phyloP scores from a whole-genome alignment of 2,797 vertebrate genomes.

The Megalops cyprinoides region DNA sequence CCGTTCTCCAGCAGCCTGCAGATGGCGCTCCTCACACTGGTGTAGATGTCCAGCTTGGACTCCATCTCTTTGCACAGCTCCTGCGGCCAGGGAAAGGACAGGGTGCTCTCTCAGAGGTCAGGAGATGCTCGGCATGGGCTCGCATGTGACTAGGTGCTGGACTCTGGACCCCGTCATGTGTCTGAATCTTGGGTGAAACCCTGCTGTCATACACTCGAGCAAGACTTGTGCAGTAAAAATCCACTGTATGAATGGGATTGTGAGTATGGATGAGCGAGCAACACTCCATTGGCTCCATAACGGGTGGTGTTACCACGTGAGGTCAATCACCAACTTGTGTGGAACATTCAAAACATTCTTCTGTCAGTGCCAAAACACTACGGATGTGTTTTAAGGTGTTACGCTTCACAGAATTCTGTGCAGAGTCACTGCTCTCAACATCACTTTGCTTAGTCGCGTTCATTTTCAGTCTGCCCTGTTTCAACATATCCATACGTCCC shows the following conservation, averaged over 20 bases:
- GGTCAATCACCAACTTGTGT: no score
- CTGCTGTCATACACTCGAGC: neutral
- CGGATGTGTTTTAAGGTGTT: no score
- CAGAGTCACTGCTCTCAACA: no score
- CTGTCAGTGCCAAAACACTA: no score
- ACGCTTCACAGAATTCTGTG: no score
- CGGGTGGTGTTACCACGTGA: no score
- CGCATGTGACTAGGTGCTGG: neutral
- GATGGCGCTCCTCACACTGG: constrained; percentile 73
- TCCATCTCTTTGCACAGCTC: constrained; percentile 87
- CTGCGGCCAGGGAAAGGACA: constrained; percentile 54
- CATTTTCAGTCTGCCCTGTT: no score
- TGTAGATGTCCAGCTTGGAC: constrained; percentile 75
- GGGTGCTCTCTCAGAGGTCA: constrained; percentile 1
- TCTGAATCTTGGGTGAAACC: neutral
- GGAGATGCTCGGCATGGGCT: neutral
- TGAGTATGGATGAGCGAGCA: neutral
- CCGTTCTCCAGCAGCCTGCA: constrained; percentile 75
- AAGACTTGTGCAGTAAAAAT: neutral
- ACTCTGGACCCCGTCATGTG: neutral
- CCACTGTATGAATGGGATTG: neutral
- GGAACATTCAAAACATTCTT: no score
- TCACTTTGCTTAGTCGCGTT: no score
- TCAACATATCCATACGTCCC: no score
- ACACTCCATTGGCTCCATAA: neutral